Evolutionary conservation across 2,888 invertebrate genomes (phyloP).

Genomic region (Oasisia sp.): DNA sequence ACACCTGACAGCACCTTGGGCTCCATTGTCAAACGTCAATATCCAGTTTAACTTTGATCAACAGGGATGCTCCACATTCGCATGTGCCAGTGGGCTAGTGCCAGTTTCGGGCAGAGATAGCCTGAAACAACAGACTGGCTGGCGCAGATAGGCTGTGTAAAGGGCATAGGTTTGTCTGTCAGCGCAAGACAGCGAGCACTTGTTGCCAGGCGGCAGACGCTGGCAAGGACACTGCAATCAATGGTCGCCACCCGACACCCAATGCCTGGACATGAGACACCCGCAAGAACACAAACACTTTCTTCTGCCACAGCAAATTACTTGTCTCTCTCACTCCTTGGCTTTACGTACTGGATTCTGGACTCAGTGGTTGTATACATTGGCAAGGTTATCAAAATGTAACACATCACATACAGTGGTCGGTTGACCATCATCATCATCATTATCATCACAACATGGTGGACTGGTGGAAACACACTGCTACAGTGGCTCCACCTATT

Average conservation of each 20-base stretch:
- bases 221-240: neutral
- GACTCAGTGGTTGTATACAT: neutral
- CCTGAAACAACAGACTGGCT: neutral
- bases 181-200: neutral
- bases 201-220: neutral
- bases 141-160: neutral
- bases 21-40: neutral
- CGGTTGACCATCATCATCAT: no score
- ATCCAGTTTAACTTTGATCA: slow-evolving; percentile 3
- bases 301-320: neutral
- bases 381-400: no score
- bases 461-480: no score
- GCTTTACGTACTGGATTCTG: neutral
- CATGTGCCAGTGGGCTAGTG: neutral
- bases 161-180: neutral
- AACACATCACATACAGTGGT: no score
- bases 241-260: neutral
- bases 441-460: no score
- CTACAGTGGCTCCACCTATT: no score
- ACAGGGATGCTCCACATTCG: neutral
- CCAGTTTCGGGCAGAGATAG: neutral
- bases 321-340: neutral
- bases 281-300: neutral
- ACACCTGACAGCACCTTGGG: neutral
- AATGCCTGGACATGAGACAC: neutral